phyloP scores from a whole-genome alignment of 2,888 invertebrate genomes.

The Lacanobia oleracea region DNA sequence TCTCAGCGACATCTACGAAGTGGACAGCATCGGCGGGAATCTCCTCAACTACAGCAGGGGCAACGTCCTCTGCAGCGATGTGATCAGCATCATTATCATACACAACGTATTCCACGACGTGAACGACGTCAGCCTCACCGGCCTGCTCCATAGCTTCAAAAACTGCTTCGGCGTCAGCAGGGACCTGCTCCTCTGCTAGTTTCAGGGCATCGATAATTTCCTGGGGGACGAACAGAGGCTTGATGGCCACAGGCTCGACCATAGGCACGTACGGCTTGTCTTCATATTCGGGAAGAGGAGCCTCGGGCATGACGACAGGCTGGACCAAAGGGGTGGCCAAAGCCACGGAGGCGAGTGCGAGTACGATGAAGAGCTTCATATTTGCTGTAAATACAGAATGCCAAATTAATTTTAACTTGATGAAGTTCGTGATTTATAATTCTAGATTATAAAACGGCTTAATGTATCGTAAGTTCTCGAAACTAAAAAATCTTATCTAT shows the following conservation, averaged over 20 bases:
- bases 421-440: background rate
- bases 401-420: background rate
- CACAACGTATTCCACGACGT: constrained; percentile 28
- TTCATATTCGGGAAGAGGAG: constrained; percentile 54
- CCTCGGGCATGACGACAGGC: constrained; percentile 56
- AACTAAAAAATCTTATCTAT: constrained; percentile 40
- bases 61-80: constrained; percentile 15
- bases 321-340: constrained; percentile 67
- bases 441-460: constrained; percentile 18
- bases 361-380: constrained; percentile 80
- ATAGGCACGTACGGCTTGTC: constrained; percentile 13
- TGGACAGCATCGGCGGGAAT: constrained; percentile 33
- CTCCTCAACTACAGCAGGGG: constrained; percentile 21
- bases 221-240: constrained; percentile 59
- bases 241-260: constrained; percentile 52
- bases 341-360: constrained; percentile 77
- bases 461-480: constrained; percentile 24
- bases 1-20: constrained; percentile 47
- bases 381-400: constrained; percentile 70
- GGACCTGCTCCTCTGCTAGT: constrained; percentile 27
- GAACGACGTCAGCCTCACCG: constrained; percentile 13
- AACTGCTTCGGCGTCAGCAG: constrained; percentile 27
- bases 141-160: constrained; percentile 28
- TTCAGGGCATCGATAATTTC: constrained; percentile 58
- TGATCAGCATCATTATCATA: constrained; percentile 17